Conservation (phyloP, 2,797 vertebrate genomes). For the Muscicapa striata region DNA sequence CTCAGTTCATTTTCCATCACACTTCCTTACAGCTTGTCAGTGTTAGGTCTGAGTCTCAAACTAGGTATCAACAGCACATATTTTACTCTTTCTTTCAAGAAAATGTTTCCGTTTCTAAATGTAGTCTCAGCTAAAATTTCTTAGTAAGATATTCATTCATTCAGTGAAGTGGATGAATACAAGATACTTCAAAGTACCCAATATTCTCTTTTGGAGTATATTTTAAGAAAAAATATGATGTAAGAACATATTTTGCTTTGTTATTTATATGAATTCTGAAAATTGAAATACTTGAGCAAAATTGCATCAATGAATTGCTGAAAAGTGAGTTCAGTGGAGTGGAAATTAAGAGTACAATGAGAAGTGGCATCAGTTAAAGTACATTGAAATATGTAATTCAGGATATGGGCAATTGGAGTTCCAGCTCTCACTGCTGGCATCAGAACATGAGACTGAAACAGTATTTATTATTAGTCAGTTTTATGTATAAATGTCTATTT, state of each 20-base stretch:
- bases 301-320: not conserved
- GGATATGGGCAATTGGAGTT: not conserved
- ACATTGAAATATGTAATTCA: not conserved
- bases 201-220: not conserved
- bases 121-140: not conserved
- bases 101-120: not conserved
- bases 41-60: not conserved
- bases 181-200: not conserved
- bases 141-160: not conserved
- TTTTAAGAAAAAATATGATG: not conserved
- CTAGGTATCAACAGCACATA: accelerated
- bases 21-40: not conserved
- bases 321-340: not conserved
- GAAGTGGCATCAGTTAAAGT: not conserved
- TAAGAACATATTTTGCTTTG: not conserved
- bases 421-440: not conserved
- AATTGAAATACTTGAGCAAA: not conserved
- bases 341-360: not conserved
- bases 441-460: not conserved
- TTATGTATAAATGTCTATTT: slow-evolving; percentile 9
- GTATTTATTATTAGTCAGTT: slow-evolving; percentile 28
- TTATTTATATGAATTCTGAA: not conserved
- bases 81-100: not conserved
- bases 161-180: not conserved
- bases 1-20: not conserved